Percentiles rank a stretch among this genome's conserved stretches.
Conservation (phyloP, 2,113 vertebrate genomes). For the Aphelocoma coerulescens region DNA sequence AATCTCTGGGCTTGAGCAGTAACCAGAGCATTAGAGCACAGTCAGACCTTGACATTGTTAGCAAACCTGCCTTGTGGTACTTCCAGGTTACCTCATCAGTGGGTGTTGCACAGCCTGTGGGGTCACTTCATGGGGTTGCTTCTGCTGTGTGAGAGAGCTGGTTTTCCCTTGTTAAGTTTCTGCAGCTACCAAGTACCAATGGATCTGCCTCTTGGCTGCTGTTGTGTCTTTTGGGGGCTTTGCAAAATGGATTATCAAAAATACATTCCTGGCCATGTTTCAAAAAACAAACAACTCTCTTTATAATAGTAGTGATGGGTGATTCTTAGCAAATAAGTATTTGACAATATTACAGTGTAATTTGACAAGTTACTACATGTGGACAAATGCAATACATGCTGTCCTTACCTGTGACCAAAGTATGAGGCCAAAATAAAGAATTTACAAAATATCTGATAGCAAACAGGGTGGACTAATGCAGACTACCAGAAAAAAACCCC, state of each 20-base stretch:
- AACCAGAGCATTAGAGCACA: neutral
- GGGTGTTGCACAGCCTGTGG: neutral
- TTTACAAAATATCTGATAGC: neutral
- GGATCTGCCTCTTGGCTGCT: neutral
- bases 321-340: neutral
- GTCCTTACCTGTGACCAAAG: neutral
- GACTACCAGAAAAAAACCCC: neutral
- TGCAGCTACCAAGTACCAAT: neutral
- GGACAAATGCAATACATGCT: neutral
- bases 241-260: neutral
- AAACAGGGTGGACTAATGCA: neutral
- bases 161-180: neutral
- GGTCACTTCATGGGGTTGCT: neutral
- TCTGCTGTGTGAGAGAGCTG: neutral
- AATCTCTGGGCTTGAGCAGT: neutral
- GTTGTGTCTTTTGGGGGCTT: neutral
- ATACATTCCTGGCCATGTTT: neutral
- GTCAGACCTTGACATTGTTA: neutral
- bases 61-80: neutral
- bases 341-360: neutral
- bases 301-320: neutral
- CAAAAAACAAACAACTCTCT: neutral
- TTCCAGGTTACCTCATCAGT: neutral
- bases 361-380: neutral
- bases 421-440: neutral